Conservation (phyloP, 2,113 vertebrate species). For the Corvus hawaiiensis region DNA sequence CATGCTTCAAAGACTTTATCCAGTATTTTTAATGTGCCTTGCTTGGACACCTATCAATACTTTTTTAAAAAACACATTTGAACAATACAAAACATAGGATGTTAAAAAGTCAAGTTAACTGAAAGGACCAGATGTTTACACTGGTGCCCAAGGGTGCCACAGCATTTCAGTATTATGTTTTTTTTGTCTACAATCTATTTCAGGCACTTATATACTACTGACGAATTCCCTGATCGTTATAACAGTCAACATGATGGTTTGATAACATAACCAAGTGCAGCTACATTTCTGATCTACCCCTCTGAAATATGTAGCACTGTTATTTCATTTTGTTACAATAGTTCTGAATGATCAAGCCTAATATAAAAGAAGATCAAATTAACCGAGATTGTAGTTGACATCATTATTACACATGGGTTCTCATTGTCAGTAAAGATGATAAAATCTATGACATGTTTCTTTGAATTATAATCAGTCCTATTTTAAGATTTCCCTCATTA, state of each 20-base stretch:
- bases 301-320: background rate
- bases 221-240: background rate
- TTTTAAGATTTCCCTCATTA: constrained; percentile 18
- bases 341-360: constrained; percentile 13
- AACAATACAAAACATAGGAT: background rate
- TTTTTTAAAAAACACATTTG: background rate
- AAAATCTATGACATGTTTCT: constrained; percentile 19
- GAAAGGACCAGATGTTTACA: constrained; percentile 9
- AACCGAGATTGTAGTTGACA: constrained; percentile 29
- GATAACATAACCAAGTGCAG: constrained; percentile 5
- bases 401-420: constrained; percentile 51
- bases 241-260: background rate
- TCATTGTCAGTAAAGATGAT: constrained; percentile 46
- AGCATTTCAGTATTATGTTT: background rate
- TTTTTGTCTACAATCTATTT: background rate
- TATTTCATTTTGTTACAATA: constrained; percentile 27
- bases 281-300: background rate
- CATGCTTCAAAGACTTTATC: background rate
- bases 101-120: background rate
- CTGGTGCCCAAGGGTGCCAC: background rate
- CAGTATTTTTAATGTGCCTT: background rate
- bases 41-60: background rate
- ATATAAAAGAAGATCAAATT: constrained; percentile 25
- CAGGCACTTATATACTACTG: background rate
- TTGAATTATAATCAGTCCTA: constrained; percentile 28